Evolutionary conservation across 1,140 invertebrate genomes (phyloP).

Genomic region (Tribolium castaneum): DNA sequence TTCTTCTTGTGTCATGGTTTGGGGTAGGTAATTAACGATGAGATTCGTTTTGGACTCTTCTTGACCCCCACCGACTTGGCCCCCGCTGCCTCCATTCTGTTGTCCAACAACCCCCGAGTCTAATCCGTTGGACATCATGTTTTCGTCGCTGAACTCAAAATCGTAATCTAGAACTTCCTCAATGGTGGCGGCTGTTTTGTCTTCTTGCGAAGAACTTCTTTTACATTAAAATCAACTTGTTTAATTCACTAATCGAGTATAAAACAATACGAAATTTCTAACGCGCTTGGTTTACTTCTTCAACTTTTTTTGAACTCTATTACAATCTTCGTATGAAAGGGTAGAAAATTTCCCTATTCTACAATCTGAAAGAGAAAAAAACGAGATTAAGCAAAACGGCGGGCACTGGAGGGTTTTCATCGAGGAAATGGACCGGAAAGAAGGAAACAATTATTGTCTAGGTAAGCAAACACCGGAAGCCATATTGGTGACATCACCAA

Average conservation of each 20-base stretch:
- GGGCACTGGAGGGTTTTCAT: not conserved
- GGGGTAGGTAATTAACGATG: conserved; percentile 99
- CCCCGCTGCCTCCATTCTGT: conserved; percentile 76
- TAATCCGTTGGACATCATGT: conserved; percentile 88
- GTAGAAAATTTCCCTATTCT: conserved; percentile 38
- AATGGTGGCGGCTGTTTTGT: conserved; percentile 40
- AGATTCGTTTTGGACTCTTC: conserved; percentile 98
- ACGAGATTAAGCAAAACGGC: not conserved
- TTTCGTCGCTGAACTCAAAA: conserved; percentile 57
- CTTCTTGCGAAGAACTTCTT: conserved; percentile 30
- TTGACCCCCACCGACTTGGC: conserved; percentile 75
- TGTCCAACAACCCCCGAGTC: conserved; percentile 72
- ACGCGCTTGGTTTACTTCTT: conserved; percentile 32
- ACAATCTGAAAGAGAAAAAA: conserved; percentile 37
- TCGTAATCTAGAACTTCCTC: conserved; percentile 44
- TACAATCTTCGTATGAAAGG: conserved; percentile 30
- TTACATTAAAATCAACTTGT: conserved; percentile 35
- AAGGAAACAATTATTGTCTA: conserved; percentile 32
- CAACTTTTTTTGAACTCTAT: conserved; percentile 34
- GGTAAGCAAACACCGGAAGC: conserved; percentile 38
- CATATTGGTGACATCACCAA: conserved; percentile 29
- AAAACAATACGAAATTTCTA: conserved; percentile 43
- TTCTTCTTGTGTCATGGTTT: conserved; percentile 99
- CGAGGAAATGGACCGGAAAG: conserved; percentile 22
- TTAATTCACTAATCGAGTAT: conserved; percentile 38